Conservation (phyloP, 2,888 invertebrate species). For the Rugalucina vietnamica region DNA sequence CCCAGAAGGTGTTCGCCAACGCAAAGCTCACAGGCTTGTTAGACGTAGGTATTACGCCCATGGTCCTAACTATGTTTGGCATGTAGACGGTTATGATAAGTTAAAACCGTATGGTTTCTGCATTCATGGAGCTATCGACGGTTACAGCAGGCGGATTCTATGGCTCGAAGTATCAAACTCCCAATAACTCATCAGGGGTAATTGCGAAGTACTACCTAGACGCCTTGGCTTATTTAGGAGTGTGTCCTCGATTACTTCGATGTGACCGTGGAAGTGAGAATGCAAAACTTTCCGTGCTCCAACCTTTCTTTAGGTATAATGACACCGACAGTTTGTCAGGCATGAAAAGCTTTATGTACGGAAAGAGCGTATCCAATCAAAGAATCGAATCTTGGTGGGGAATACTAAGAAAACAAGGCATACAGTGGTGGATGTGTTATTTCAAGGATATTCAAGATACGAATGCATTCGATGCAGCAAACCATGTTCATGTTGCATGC, state of each 20-base stretch:
- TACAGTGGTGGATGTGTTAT: constrained; percentile 36
- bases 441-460: constrained; percentile 39
- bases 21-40: constrained; percentile 32
- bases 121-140: constrained; percentile 40
- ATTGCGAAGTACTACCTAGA: constrained; percentile 37
- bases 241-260: constrained; percentile 11
- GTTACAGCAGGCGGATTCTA: constrained; percentile 28
- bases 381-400: constrained; percentile 41
- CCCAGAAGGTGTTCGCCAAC: constrained; percentile 21
- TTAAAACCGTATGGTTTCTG: constrained; percentile 52
- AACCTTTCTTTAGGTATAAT: constrained; percentile 18
- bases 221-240: not conserved
- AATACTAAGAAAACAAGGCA: not conserved
- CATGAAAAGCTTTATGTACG: constrained; percentile 29
- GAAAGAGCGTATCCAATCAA: constrained; percentile 31
- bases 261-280: constrained; percentile 37
- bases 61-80: constrained; percentile 53
- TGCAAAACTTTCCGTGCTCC: constrained; percentile 9
- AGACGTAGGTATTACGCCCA: constrained; percentile 19
- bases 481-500: constrained; percentile 24
- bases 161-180: constrained; percentile 41
- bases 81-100: constrained; percentile 44
- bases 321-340: not conserved
- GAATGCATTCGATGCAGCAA: not conserved
- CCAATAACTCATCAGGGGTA: constrained; percentile 37